These are phyloP conservation scores for Belgica antarctica DNA, from an alignment of 2,888 invertebrate genomes.

Conservation along the genomic window DNA sequence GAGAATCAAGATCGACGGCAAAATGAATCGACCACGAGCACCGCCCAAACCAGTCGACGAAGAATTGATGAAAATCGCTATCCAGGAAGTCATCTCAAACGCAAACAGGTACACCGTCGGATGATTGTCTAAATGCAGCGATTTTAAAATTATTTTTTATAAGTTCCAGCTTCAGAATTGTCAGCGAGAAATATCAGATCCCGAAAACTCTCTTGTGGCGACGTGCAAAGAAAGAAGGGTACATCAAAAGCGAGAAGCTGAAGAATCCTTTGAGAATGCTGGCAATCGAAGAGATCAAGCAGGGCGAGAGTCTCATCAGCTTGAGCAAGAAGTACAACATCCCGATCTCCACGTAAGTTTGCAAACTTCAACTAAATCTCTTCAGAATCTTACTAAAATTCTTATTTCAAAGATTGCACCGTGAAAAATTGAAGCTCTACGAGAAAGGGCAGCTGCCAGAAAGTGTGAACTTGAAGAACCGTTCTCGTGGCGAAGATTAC, in stretches of 20 bases:
- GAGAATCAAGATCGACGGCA: neutral
- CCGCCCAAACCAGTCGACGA: conserved; percentile 25
- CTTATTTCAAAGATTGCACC: conserved; percentile 47
- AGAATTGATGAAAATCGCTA: neutral
- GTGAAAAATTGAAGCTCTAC: conserved; percentile 53
- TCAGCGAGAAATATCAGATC: conserved; percentile 48
- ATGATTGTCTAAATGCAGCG: neutral
- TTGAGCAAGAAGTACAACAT: conserved; percentile 54
- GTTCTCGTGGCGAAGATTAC: conserved; percentile 50
- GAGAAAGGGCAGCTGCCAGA: conserved; percentile 53
- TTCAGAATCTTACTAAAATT: no score
- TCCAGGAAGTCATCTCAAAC: neutral
- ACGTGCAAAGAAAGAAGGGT: conserved; percentile 34
- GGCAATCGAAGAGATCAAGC: conserved; percentile 52
- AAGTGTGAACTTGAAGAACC: conserved; percentile 50
- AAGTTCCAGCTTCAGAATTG: conserved; percentile 14
- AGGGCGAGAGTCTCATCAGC: conserved; percentile 53
- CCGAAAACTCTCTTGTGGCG: conserved; percentile 55
- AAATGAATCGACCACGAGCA: neutral
- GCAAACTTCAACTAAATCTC: no score
- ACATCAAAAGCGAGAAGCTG: conserved; percentile 48
- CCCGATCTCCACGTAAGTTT: conserved; percentile 53
- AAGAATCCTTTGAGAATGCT: conserved; percentile 47
- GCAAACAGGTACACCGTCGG: conserved; percentile 11
- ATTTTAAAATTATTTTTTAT: neutral